Evolutionary conservation across 2,888 invertebrate genomes (phyloP).

Genomic region (Catocala nupta): DNA sequence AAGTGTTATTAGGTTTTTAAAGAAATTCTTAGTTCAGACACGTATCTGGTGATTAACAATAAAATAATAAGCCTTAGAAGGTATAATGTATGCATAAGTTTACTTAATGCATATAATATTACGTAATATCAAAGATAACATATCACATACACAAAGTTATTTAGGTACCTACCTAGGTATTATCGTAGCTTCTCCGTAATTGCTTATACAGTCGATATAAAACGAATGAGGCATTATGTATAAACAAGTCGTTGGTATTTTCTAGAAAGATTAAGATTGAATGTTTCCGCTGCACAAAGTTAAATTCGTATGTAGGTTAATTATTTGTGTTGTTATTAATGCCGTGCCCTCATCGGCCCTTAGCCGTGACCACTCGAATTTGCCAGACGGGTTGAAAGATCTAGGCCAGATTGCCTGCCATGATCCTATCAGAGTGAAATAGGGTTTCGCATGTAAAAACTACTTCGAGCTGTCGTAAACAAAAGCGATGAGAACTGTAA

Average conservation of each 20-base stretch:
- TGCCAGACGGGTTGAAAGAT: conserved; percentile 32
- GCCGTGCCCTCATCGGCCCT: conserved; percentile 28
- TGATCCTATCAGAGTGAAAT: conserved; percentile 38
- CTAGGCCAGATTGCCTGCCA: conserved; percentile 39
- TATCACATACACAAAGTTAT: too few relatives aligned
- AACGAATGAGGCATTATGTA: conserved; percentile 5
- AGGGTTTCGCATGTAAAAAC: conserved; percentile 20
- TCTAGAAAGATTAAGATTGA: conserved; percentile 4
- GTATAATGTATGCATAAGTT: too few relatives aligned
- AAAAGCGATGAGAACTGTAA: neutral
- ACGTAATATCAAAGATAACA: too few relatives aligned
- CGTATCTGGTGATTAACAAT: too few relatives aligned
- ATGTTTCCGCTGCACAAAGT: conserved; percentile 26
- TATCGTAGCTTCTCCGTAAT: too few relatives aligned
- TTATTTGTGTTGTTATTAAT: conserved; percentile 14
- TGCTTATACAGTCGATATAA: too few relatives aligned
- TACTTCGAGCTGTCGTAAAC: neutral
- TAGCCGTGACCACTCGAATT: conserved; percentile 29
- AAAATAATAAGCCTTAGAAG: too few relatives aligned
- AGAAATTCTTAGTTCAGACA: too few relatives aligned
- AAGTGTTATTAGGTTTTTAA: too few relatives aligned
- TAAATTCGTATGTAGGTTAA: conserved; percentile 37
- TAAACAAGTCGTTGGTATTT: neutral
- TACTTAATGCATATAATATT: too few relatives aligned
- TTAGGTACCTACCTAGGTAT: too few relatives aligned